phyloP scores from a whole-genome alignment of 2,888 invertebrate species.

The Perdita meconis region DNA sequence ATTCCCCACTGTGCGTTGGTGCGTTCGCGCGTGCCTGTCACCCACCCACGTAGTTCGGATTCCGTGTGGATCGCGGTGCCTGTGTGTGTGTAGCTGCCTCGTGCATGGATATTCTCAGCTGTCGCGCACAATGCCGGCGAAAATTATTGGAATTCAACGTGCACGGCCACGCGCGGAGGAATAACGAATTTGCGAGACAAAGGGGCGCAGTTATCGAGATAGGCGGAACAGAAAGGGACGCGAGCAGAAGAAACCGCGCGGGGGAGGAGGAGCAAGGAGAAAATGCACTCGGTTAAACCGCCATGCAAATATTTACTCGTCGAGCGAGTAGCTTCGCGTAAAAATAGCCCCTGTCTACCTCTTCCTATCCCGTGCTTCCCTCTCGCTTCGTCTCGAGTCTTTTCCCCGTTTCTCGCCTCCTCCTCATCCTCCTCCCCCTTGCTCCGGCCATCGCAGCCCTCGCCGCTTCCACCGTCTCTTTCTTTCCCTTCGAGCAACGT shows the following conservation, averaged over 20 bases:
- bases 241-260: not conserved
- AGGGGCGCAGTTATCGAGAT: conserved; percentile 37
- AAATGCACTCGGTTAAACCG: conserved; percentile 59
- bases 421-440: not conserved
- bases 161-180: conserved; percentile 19
- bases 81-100: not conserved
- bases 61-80: not conserved
- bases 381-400: conserved; percentile 10
- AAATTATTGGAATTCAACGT: conserved; percentile 34
- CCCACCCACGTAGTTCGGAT: too few relatives aligned
- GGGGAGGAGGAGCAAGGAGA: conserved; percentile 33
- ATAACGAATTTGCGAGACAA: conserved; percentile 53
- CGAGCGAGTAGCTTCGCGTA: conserved; percentile 61
- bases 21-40: not conserved
- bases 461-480: not conserved
- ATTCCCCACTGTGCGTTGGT: too few relatives aligned
- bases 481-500: conserved; percentile 1
- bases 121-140: conserved; percentile 9
- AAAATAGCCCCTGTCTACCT: conserved; percentile 61
- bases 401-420: conserved; percentile 17
- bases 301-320: conserved; percentile 72
- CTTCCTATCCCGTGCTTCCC: not conserved
- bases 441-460: too few relatives aligned
- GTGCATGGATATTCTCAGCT: conserved; percentile 20
- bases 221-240: conserved; percentile 30